Evolutionary conservation across 2,113 vertebrate species (phyloP).

Genomic region (Semicossyphus pulcher): DNA sequence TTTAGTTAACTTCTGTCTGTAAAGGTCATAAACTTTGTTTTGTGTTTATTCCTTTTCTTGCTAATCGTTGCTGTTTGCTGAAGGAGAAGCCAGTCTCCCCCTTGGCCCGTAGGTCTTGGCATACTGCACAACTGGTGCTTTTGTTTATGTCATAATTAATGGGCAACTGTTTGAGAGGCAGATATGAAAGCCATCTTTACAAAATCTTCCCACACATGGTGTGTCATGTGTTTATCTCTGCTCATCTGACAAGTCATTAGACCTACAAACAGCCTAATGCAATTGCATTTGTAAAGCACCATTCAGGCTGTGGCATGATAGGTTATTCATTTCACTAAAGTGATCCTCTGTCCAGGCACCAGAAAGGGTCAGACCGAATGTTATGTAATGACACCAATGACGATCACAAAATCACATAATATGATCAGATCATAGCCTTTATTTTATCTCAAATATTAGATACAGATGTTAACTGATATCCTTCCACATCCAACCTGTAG

Average conservation of each 20-base stretch:
- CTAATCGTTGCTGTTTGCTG: background rate
- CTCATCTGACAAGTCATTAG: constrained; percentile 31
- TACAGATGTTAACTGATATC: background rate
- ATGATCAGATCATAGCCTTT: background rate
- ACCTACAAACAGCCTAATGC: background rate
- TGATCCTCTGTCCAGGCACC: background rate
- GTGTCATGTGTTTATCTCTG: constrained; percentile 33
- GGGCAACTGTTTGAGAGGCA: constrained; percentile 36
- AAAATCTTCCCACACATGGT: constrained; percentile 29
- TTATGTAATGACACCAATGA: background rate
- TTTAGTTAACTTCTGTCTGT: background rate
- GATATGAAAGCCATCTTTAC: constrained; percentile 37
- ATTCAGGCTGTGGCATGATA: background rate
- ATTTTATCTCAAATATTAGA: background rate
- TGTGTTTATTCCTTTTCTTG: background rate
- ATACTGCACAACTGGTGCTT: constrained; percentile 32
- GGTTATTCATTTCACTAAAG: background rate
- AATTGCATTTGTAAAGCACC: background rate
- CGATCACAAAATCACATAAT: constrained; percentile 1
- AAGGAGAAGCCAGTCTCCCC: background rate
- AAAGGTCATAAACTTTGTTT: background rate
- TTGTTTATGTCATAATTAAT: constrained; percentile 39
- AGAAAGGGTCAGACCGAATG: background rate
- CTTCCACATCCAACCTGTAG: background rate
- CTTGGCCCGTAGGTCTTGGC: constrained; percentile 7